Evolutionary conservation across 1,140 invertebrate species (phyloP), one percentile per base, ranked within the genome.

Genomic region (Bombus waltoni): DNA sequence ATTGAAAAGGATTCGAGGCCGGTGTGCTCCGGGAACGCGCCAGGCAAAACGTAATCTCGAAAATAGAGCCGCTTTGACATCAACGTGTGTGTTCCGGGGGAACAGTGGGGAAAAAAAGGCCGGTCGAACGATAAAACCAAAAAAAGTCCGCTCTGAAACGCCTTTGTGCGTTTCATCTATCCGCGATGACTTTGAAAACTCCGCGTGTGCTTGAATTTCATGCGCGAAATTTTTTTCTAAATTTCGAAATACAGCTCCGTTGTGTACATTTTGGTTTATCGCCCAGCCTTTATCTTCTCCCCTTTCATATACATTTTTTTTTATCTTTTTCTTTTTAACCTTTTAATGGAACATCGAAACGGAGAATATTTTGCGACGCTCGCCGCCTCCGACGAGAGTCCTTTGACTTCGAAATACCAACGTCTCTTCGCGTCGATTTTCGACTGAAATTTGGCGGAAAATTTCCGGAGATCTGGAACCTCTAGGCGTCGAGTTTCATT

Each of bases 31-130:
- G 18, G 47, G 18, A 22, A 53, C 47, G 6, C 32, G 3, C 13
- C 22, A 9, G 28, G 62, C n/a, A 53, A 42, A 83, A 76, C 42
- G 81, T 76, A 83, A 83, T 83, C 73, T 83, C 35, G 73, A 77
- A 77, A 83, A 83, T 77, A 83, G 81, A 83, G 10, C 44, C 44
- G 59, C 73, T 83, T 83, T 83, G 81, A 76, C 38, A 83, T 83
- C 42, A 35, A 15, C 62, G 28, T 10, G 42, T 13, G 13, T 44
- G 28, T n/a, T 9, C 10, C 32, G 11, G 18, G 18, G 15, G n/a
- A 44, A 6, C 13, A 32, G n/a, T 6, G 65, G 25, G 1, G 3
- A 15, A 40, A 82, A 82, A 44, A 66, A 44, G 4, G 6, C 71
- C 66, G 77, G 78, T n/a, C 28, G 76, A 72, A 11, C 47, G 83